Percentiles rank a stretch among this genome's conserved stretches.
Conservation (phyloP, 2,797 vertebrate genomes). For the Garrulus glandarius region DNA sequence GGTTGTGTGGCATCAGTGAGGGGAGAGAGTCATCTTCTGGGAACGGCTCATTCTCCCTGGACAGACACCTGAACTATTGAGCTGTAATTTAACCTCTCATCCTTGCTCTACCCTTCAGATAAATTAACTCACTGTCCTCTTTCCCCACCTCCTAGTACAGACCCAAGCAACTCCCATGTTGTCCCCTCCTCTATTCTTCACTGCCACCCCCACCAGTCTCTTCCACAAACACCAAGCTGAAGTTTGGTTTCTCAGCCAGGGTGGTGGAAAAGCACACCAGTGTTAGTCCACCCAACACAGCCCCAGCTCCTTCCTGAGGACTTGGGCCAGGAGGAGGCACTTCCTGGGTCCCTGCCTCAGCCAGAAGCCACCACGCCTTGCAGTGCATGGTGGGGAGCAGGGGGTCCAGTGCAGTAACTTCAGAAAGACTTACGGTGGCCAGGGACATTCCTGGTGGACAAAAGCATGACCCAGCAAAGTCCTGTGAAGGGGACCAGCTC, state of each 20-base stretch:
- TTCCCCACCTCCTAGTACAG: not conserved
- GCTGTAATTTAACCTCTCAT: not conserved
- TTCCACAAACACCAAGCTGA: not conserved
- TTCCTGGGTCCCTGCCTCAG: not conserved
- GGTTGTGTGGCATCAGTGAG: not conserved
- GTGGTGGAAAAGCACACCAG: not conserved
- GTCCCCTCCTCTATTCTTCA: not conserved
- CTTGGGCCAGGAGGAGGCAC: accelerated
- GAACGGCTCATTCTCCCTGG: not conserved
- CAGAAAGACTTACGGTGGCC: not conserved
- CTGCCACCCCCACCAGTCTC: not conserved
- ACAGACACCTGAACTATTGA: not conserved
- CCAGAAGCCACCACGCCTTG: not conserved
- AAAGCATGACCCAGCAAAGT: not conserved
- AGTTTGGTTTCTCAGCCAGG: not conserved
- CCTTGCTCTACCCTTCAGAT: not conserved
- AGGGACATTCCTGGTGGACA: not conserved
- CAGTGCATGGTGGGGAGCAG: not conserved
- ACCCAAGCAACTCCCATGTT: not conserved
- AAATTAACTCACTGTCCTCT: not conserved
- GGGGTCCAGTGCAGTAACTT: not conserved
- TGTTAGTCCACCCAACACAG: not conserved
- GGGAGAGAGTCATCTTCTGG: not conserved
- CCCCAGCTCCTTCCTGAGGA: not conserved
- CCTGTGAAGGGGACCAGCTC: not conserved